Base-by-base conservation (phyloP, 2,888 invertebrate genomes). In the Buathra laborator region DNA sequence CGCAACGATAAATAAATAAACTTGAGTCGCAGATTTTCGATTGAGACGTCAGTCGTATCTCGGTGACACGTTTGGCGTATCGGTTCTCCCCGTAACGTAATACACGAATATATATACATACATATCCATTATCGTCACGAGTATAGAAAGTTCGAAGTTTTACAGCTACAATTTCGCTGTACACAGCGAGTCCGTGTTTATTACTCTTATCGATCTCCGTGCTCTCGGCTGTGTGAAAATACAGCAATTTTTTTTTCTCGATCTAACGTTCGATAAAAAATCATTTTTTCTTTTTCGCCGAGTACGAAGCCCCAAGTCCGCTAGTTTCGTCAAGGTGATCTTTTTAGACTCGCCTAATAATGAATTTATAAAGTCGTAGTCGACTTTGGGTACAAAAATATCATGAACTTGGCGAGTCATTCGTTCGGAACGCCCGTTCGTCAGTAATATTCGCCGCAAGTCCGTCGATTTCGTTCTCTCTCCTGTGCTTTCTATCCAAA, bases 331-430 rank as follows among this genome's bases (percentile, higher is more conserved):
- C 19, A 24, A 56, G 56, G 10, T 56, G 24, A 19, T 19, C 16
- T 53, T 72, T n/a, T 6, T 12, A 48, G n/a, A 24, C 24, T 16
- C 16, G 75, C 32, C 19, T 24, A 24, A 32, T 59, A 62, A 62
- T 48, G 62, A 48, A 48, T 64, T 32, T 64, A 56, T 12, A 12
- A 56, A 56, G 75, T 48, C 75, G 75, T 12, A 64, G 64, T 62
- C 29, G 29, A n/a, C 62, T 62, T 62, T 62, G 62, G 37, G 56
- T 62, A 64, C 75, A 29, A 16, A 64, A 75, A 75, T 64, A 75
- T 75, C 56, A 32, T 29, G 16, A 74, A 19, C 48, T 75, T 75
- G 75, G 75, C 75, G 62, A 75, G 74, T 64, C 64, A 46, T 64
- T 64, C 44, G 37, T 14, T n/a, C 16, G 46, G n/a, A 62, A 48